Evolutionary conservation across 2,888 invertebrate species (phyloP), one percentile per base, ranked within the genome.

Genomic region (Tachina grossa): DNA sequence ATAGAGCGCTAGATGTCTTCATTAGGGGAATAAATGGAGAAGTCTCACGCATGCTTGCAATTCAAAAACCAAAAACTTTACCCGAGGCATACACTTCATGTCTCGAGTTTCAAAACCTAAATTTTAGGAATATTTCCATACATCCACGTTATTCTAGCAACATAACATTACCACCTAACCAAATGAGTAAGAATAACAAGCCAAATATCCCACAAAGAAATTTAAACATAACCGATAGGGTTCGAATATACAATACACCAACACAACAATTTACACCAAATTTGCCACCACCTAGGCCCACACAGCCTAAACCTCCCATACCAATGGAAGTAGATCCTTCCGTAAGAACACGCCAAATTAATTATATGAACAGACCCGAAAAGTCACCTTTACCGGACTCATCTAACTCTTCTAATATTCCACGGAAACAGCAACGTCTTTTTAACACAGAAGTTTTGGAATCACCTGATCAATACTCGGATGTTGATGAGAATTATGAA

Each of bases 311-410:
- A 8, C 72, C 59, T 39, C 47, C 72, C 9, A 10, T 39, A 47
- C 59, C 72, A 31, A 72, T 72, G 71, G 71, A 75, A 53, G 22
- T 63, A 2, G 74, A 75, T 41, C 51, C 74, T 43, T 22, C 63
- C 14, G 19, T 63, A 9, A 63, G 16, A 41, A n/a, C 74, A 6
- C 63, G 39, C 2, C 19, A 53, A 14, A 14, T 75, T 10, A 63
- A 75, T 63, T 75, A 75, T 43, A 75, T 75, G 22, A 75, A 75
- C n/a, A 53, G 75, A 31, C 31, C 65, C 13, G 9, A 59, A 4
- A 22, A 22, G n/a, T 22, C 47, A 1, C 19, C 11, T 0, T 31
- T 31, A 13, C 16, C 31, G 9, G 5, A 47, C 9, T 47, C 47
- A 3, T 10, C 5, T 1, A n/a, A 65, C 5, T 65, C 49, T 2